Evolutionary conservation across 1,140 invertebrate species (phyloP).

Genomic region (Stegodyphus mimosarum): DNA sequence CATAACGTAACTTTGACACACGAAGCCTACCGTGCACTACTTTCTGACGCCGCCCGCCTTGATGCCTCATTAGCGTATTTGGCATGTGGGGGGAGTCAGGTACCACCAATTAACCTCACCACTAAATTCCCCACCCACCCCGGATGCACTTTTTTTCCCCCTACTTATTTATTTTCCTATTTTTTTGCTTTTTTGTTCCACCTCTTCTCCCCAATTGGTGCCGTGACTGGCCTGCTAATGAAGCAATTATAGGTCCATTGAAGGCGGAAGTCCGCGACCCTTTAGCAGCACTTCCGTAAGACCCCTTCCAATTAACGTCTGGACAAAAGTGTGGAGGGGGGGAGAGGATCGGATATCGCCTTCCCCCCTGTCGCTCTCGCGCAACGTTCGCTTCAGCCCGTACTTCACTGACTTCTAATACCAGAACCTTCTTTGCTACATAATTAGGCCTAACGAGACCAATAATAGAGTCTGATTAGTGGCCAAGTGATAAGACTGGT

Average conservation of each 20-base stretch:
- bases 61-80: constrained; percentile 58
- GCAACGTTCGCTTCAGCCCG: not conserved
- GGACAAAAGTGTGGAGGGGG: constrained; percentile 46
- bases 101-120: constrained; percentile 54
- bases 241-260: constrained; percentile 57
- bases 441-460: constrained; percentile 58
- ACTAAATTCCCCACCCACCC: constrained; percentile 52
- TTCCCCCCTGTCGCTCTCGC: not conserved
- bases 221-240: constrained; percentile 44
- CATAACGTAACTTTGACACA: constrained; percentile 39
- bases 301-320: constrained; percentile 52
- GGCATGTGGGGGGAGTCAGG: constrained; percentile 5
- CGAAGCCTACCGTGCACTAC: constrained; percentile 9
- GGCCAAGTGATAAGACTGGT: constrained; percentile 45
- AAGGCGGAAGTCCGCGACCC: constrained; percentile 42
- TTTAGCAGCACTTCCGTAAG: constrained; percentile 25
- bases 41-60: constrained; percentile 1
- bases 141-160: constrained; percentile 17
- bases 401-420: constrained; percentile 49
- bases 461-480: constrained; percentile 57
- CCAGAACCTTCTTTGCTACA: constrained; percentile 32
- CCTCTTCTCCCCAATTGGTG: not conserved
- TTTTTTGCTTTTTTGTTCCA: not conserved
- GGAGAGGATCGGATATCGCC: constrained; percentile 21
- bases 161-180: not conserved